Evolutionary conservation across 2,113 vertebrate genomes (phyloP).

Genomic region (Cinclus cinclus): DNA sequence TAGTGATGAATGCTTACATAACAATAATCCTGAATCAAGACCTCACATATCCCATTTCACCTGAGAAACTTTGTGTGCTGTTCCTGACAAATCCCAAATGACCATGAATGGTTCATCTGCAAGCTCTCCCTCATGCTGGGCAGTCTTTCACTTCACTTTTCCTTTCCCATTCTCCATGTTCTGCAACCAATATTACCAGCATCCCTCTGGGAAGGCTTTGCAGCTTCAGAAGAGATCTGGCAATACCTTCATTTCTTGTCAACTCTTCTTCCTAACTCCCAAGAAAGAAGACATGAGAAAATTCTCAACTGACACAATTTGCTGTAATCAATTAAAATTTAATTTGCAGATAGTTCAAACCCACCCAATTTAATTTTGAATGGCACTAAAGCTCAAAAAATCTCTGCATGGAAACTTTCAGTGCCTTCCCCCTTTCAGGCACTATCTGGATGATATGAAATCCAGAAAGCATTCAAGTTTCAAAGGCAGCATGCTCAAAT

Average conservation of each 20-base stretch:
- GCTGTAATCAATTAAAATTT: constrained; percentile 35
- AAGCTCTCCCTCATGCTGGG: neutral
- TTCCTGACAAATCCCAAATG: neutral
- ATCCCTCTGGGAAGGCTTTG: neutral
- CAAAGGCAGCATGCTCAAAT: neutral
- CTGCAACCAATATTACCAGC: neutral
- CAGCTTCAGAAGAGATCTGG: neutral
- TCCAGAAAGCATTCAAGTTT: constrained; percentile 58
- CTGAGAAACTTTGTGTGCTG: neutral
- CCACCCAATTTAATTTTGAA: neutral
- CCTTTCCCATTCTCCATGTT: neutral
- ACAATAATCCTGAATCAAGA: neutral
- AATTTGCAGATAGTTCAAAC: constrained; percentile 20
- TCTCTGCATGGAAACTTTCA: constrained; percentile 12
- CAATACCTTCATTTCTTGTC: neutral
- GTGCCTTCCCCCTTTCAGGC: neutral
- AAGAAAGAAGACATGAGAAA: neutral
- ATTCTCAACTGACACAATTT: neutral
- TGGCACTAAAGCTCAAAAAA: neutral
- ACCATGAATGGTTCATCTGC: neutral
- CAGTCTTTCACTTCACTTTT: neutral
- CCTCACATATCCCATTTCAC: neutral
- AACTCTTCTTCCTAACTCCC: neutral
- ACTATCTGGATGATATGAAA: constrained; percentile 25
- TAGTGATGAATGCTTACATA: neutral